Evolutionary conservation across 2,888 invertebrate species (phyloP).

Genomic region (Drosophila peninsularis): DNA sequence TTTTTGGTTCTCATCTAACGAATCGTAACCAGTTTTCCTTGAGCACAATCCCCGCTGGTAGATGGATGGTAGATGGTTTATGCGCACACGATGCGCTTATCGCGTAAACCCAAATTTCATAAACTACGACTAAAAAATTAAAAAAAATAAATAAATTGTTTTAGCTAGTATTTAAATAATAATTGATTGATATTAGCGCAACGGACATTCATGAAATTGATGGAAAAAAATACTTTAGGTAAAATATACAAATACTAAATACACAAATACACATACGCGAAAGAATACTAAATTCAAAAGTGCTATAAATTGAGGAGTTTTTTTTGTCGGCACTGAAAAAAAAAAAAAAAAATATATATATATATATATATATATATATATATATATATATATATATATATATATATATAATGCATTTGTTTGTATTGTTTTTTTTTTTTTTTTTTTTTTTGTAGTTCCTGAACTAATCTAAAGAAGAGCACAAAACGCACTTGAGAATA

Average conservation of each 20-base stretch:
- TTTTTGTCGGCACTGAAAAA: conserved; percentile 13
- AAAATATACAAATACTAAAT: conserved; percentile 67
- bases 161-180: conserved; percentile 60
- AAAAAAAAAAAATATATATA: not conserved
- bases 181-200: conserved; percentile 74
- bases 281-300: conserved; percentile 41
- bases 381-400: not conserved
- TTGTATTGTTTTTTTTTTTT: conserved; percentile 30
- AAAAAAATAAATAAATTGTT: conserved; percentile 5
- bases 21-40: conserved; percentile 38
- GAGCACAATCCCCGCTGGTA: conserved; percentile 32
- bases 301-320: conserved; percentile 38
- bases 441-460: conserved; percentile 39
- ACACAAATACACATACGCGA: too few relatives aligned
- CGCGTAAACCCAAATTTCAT: conserved; percentile 12
- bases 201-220: conserved; percentile 77
- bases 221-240: conserved; percentile 51
- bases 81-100: conserved; percentile 19
- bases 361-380: conserved; percentile 6
- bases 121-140: conserved; percentile 6
- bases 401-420: conserved; percentile 7
- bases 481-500: conserved; percentile 50
- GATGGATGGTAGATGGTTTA: conserved; percentile 28
- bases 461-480: conserved; percentile 37
- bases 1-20: conserved; percentile 14